Base-by-base conservation (phyloP, 2,113 vertebrate species). In the Nicator chloris region DNA sequence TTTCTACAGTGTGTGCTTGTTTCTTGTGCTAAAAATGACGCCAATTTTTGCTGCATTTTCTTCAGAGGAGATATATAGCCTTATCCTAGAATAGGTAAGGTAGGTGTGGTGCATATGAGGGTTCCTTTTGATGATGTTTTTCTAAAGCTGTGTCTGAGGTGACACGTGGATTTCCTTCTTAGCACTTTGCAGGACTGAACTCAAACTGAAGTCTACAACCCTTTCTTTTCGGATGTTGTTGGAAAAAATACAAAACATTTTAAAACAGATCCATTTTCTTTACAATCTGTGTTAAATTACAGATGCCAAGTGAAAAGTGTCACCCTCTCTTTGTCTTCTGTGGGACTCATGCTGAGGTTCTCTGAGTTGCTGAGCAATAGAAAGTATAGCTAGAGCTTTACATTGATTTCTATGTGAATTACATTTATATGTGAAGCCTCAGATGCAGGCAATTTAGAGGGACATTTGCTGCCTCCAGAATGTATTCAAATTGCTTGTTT, bases 1-100 rank as follows among this genome's bases (percentile, higher is more conserved):
- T 26, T 77, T 66, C 35, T 17, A 6, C 3, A 22, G 4, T 0
- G 1, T 9, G 8, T n/a, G 33, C 24, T 56, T 28, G 4, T 66
- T 20, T 22, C 3, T 9, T 45, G 26, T n/a, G 8, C 20, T 70
- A 49, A 77, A 82, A 37, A 18, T 17, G 8, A 73, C 54, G 27
- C 4, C 6, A 31, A 10, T 22, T 44, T 79, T 51, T 90, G 15
- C 39, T 65, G 21, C 2, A 0, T 73, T 64, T 92, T 15, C 31
- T 83, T 86, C 26, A 37, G 40, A 40, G 9, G 28, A 60, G 6
- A 4, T 85, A 2, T 1, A 42, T 1, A n/a, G 26, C 15, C 12
- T 87, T 65, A 30, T 30, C 6, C 68, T 54, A 22, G 51, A 56
- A 68, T 26, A 47, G 54, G 33, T 28, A 56, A 69, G 30, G 23